Conservation (phyloP, 2,113 vertebrate genomes). For the Sebastes schlegelii region DNA sequence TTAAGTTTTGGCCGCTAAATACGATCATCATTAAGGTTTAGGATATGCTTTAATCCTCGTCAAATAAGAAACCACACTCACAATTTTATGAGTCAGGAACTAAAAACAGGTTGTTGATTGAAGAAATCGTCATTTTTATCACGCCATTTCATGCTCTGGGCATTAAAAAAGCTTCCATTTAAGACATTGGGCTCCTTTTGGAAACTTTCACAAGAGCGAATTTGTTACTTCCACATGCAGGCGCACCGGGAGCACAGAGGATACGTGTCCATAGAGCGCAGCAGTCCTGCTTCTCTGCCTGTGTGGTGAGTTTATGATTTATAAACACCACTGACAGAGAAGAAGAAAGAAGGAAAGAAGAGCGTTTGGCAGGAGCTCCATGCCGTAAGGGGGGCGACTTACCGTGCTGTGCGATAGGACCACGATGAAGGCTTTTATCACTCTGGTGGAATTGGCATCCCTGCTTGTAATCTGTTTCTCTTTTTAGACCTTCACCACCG, state of each 20-base stretch:
- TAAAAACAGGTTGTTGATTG: conserved; percentile 2
- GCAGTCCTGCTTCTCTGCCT: conserved; percentile 19
- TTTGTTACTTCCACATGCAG: conserved; percentile 19
- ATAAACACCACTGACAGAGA: conserved; percentile 48
- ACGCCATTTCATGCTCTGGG: not conserved
- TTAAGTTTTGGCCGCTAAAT: not conserved
- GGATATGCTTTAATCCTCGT: not conserved
- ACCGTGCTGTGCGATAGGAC: conserved; percentile 44
- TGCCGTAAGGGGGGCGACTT: conserved; percentile 45
- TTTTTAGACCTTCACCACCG: conserved; percentile 46
- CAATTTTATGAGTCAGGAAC: not conserved
- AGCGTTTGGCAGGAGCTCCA: conserved; percentile 46
- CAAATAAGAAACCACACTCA: not conserved
- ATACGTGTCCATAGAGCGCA: conserved; percentile 31
- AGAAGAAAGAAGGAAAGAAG: conserved; percentile 50
- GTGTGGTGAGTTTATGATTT: conserved; percentile 67
- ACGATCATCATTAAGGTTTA: not conserved
- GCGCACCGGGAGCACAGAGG: not conserved
- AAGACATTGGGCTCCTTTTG: conserved; percentile 9
- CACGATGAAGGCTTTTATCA: conserved; percentile 57
- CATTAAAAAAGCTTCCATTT: not conserved
- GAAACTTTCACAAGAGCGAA: conserved; percentile 13
- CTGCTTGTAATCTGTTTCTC: conserved; percentile 38
- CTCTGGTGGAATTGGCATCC: conserved; percentile 30
- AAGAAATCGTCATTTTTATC: not conserved